Base-by-base conservation (phyloP, 2,888 invertebrate species). In the Hirtodrosophila histrioides region DNA sequence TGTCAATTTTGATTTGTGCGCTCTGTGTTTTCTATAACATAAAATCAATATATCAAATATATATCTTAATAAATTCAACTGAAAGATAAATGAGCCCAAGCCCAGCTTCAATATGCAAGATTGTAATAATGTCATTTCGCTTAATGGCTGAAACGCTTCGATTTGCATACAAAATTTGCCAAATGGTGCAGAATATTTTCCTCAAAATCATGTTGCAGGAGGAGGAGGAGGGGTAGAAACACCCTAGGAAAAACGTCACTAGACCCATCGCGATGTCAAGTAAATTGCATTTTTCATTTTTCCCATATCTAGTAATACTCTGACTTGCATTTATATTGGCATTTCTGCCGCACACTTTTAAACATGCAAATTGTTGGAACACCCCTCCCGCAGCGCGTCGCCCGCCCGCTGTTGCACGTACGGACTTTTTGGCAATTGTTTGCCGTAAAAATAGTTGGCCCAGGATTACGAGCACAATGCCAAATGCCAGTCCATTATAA, bases 81-180 rank as follows among this genome's bases (percentile, higher is more conserved):
- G 40, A 63, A 24, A 36, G 12, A 35, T 9, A 45, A 53, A 35
- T 27, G 17, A 31, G 9, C 17, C 39, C 36, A 61, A 49, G 44
- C 24, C 27, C 33, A 27, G 33, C 11, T 41, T 5, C 11, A 43
- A 29, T 51, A 9, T 37, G 17, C 33, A 36, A 31, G 24, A 41
- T 62, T 45, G 61, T 17, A 68, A 84, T 86, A 86, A 88, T 77
- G 78, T 70, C 69, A 89, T 83, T 81, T 74, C 54, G 60, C 51
- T 73, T 86, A 84, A 88, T 86, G 87, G 51, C 72, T 69, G 78
- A 76, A 80, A 83, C 77, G 84, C 76, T 75, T 69, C 67, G 86
- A 89, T 89, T 89, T 90, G 90, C 90, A 89, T 90, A 83, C 51
- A 65, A 45, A 85, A 85, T 73, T 77, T 73, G 74, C 64, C 69